Base-by-base conservation (phyloP, 2,888 invertebrate species). In the Heteropelma amictum region DNA sequence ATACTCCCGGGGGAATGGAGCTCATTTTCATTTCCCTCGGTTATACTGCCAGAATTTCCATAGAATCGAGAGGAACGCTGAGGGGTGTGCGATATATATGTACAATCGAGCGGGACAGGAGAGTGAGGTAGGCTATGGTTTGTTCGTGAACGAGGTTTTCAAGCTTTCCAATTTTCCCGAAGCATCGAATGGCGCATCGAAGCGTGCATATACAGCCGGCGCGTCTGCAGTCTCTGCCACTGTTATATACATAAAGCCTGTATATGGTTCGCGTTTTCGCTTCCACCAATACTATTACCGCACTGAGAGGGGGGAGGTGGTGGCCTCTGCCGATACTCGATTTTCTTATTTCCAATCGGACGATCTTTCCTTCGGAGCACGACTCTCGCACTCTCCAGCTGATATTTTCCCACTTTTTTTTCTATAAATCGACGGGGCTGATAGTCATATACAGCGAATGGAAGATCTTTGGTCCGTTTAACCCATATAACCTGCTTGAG, bases 101-200 rank as follows among this genome's bases (percentile, higher is more conserved):
- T 58, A 67, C 67, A 71, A 68, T 71, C 61, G 69, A 33, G 40
- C 10, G 26, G 19, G 47, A 17, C 3, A 17, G 14, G 23, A 12
- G 19, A 42, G 23, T 21, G 58, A 42, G 42, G 26, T 40, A 10
- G 53, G 33, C 21, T 47, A 53, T 38, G 56, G 35, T 26, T 42
- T 64, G 58, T 65, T 70, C 70, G 53, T 47, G 71, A 42, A 56
- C 42, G 47, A 72, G 68, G 40, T 72, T 78, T 80, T 73, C 75
- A 80, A 80, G 78, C 81, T 81, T 82, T 82, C 78, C 79, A 79
- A 82, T 82, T 80, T 82, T 74, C 76, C 70, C 72, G 76, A 58
- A 80, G 67, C 61, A 67, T 75, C 75, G 71, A 82, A 82, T 80
- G 78, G 72, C 58, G 75, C 69, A 70, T 72, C 61, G 72, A 75